These are phyloP conservation scores for Limonius californicus DNA, from an alignment of 1,140 invertebrate species.

Conservation along the genomic window DNA sequence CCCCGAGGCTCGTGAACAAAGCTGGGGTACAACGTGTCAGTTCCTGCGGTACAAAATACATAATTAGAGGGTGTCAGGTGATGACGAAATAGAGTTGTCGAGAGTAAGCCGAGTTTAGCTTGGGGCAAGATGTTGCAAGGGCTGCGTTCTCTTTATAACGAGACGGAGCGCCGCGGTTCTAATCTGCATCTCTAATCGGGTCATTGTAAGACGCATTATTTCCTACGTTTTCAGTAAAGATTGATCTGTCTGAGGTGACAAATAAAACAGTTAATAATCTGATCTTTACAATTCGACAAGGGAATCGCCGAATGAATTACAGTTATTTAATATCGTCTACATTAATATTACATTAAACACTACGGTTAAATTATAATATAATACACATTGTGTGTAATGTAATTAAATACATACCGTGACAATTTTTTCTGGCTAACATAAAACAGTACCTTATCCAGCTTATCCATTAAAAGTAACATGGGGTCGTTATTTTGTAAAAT, in stretches of 20 bases:
- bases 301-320: no score
- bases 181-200: slow-evolving; percentile 13
- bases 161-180: background rate
- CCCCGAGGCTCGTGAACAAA: slow-evolving; percentile 1
- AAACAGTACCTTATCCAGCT: no score
- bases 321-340: no score
- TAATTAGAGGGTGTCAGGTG: slow-evolving; percentile 42
- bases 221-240: no score
- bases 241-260: no score
- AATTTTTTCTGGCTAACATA: no score
- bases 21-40: slow-evolving; percentile 21
- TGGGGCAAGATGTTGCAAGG: slow-evolving; percentile 8
- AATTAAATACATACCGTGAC: no score
- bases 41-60: slow-evolving; percentile 37
- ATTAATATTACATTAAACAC: no score
- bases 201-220: slow-evolving; percentile 2
- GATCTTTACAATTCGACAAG: no score
- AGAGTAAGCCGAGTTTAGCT: slow-evolving; percentile 2
- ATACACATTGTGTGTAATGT: no score
- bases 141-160: slow-evolving; percentile 7
- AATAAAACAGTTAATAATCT: no score
- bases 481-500: background rate
- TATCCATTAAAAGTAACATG: background rate
- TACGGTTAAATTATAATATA: no score
- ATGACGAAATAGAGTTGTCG: slow-evolving; percentile 33